phyloP scores from a whole-genome alignment of 2,113 vertebrate genomes.

The Dinomys branickii region DNA sequence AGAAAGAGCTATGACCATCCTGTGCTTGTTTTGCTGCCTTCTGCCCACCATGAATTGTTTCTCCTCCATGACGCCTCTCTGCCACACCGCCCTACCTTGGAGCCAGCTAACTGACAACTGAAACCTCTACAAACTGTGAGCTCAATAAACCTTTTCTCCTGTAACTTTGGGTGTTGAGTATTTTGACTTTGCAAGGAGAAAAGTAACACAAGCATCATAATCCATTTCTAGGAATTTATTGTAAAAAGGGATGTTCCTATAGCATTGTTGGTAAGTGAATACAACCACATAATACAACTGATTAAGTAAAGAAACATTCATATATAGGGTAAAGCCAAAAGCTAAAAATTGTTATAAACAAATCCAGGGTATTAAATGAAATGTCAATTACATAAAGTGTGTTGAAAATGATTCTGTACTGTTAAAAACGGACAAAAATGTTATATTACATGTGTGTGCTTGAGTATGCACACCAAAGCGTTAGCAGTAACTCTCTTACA shows the following conservation, averaged over 20 bases:
- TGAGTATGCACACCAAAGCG: background rate
- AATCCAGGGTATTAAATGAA: background rate
- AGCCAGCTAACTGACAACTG: background rate
- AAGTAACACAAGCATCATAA: background rate
- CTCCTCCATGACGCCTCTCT: background rate
- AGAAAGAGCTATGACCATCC: background rate
- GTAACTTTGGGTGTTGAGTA: background rate
- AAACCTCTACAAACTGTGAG: background rate
- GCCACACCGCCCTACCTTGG: background rate
- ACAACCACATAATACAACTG: background rate
- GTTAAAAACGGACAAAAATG: conserved; percentile 22
- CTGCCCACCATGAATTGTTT: background rate
- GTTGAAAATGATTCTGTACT: background rate
- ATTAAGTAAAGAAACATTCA: background rate
- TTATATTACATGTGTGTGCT: background rate
- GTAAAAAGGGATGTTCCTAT: background rate
- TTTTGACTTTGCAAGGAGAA: background rate
- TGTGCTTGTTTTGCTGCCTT: background rate
- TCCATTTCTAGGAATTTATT: background rate
- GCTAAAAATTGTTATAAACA: background rate
- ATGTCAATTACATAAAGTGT: background rate
- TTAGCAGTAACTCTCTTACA: background rate
- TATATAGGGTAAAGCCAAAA: background rate
- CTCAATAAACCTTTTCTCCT: background rate
- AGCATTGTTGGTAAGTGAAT: background rate